Evolutionary conservation across 2,888 invertebrate genomes (phyloP), one percentile per base, ranked within the genome.

Genomic region (Steinernema carpocapsae): DNA sequence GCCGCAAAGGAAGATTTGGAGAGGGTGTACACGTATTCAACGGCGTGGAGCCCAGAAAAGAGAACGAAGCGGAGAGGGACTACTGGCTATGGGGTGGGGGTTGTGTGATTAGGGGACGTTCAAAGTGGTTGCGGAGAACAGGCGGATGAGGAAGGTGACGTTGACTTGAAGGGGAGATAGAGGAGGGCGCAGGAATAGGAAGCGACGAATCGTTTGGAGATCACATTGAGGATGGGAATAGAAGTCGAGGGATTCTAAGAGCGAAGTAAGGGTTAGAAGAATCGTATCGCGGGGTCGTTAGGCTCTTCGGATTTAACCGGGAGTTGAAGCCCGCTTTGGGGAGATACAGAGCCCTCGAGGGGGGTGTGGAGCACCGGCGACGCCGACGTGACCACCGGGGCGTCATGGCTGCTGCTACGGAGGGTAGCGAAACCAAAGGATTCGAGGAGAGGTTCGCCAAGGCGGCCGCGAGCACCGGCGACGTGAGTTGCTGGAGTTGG

Each of bases 201-300:
- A 64, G 29, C 29, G 64, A 64, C 64, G 64, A 64, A 64, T 64
- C 64, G 64, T 32, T 32, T 64, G 64, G 64, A 64, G 64, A 64
- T 64, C 64, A 64, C 64, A 64, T 32, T 64, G 64, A 64, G 64
- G 64, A 64, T 29, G 26, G 37, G 32, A 64, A 64, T 37, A 64
- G 37, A 64, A 29, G 32, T 52, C 52, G 64, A 56, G 26, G 64
- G 64, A 32, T 17, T 64, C 64, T 64, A 64, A 26, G 64, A 32
- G n/a, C 14, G 19, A 19, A 56, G 56, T 6, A 3, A 26, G 26
- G 37, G 17, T 64, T 64, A 64, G 32, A 64, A 64, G 32, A 64
- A n/a, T 26, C 64, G 24, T 29, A 64, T 37, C 10, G 64, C 32
- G 32, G 64, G 64, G 64, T 64, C 64, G 17, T 17, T 32, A 1